These are phyloP conservation scores for Bugulina stolonifera DNA, from an alignment of 2,888 invertebrate genomes.

Conservation along the genomic window DNA sequence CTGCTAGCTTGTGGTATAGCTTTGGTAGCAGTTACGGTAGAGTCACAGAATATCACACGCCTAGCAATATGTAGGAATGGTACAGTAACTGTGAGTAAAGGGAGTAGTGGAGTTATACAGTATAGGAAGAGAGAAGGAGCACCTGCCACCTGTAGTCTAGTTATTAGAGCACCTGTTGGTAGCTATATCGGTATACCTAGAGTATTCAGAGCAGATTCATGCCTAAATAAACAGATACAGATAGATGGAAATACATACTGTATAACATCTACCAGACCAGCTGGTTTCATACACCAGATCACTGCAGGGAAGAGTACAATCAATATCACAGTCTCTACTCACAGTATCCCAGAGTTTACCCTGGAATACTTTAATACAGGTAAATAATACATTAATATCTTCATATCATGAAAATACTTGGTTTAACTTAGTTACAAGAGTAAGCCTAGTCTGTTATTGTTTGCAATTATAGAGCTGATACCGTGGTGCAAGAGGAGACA, in stretches of 20 bases:
- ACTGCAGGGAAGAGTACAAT: background rate
- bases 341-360: background rate
- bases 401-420: too few relatives aligned
- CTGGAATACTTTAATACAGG: background rate
- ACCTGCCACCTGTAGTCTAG: background rate
- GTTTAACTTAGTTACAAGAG: too few relatives aligned
- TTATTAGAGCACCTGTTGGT: background rate
- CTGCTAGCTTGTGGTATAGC: too few relatives aligned
- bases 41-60: background rate
- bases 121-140: background rate
- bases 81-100: background rate
- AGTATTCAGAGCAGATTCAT: background rate
- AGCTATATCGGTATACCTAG: background rate
- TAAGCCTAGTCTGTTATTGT: too few relatives aligned
- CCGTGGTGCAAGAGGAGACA: too few relatives aligned
- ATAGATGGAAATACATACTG: background rate
- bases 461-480: too few relatives aligned
- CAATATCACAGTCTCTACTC: background rate
- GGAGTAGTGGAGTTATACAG: background rate
- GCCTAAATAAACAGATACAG: background rate
- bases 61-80: background rate
- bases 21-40: too few relatives aligned
- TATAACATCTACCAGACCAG: background rate
- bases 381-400: background rate
- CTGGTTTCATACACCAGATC: background rate